Percentiles rank a stretch among this genome's conserved stretches.
Conservation (phyloP, 2,888 invertebrate genomes). For the Melitaea athalia region DNA sequence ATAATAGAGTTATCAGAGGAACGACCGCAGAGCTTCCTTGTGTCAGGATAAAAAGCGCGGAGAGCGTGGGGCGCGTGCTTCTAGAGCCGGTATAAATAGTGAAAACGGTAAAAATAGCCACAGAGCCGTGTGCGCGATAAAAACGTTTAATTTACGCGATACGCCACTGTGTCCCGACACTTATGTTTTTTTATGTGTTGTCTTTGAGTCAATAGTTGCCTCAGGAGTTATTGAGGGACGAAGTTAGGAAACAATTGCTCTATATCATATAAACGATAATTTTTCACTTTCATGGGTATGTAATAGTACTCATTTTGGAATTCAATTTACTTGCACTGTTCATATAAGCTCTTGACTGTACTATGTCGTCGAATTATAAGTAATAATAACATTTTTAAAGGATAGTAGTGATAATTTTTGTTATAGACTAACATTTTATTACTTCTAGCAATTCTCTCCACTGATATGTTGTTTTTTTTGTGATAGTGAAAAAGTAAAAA, state of each 20-base stretch:
- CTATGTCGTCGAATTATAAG: no score
- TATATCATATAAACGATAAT: slow-evolving; percentile 32
- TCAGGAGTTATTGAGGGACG: slow-evolving; percentile 57
- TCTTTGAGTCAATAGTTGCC: slow-evolving; percentile 77
- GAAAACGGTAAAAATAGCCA: slow-evolving; percentile 75
- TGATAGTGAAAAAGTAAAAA: no score
- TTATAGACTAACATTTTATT: no score
- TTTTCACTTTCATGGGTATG: background rate
- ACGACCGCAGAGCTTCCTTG: slow-evolving; percentile 49
- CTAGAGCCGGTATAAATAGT: slow-evolving; percentile 58
- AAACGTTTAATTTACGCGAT: slow-evolving; percentile 79
- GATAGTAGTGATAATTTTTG: no score
- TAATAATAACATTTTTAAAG: no score
- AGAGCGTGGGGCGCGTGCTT: slow-evolving; percentile 74
- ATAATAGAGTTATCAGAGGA: slow-evolving; percentile 53
- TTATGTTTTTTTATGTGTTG: slow-evolving; percentile 80
- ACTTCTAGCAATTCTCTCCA: no score
- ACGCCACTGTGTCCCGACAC: slow-evolving; percentile 69
- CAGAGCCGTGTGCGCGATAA: slow-evolving; percentile 66
- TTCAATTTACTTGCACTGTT: no score
- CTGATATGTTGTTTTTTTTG: no score
- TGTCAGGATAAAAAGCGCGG: slow-evolving; percentile 63
- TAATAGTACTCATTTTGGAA: no score
- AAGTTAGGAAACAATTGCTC: slow-evolving; percentile 42
- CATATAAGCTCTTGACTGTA: no score